Base-by-base conservation (phyloP, 2,797 vertebrate species). In the Malurus leucopterus region DNA sequence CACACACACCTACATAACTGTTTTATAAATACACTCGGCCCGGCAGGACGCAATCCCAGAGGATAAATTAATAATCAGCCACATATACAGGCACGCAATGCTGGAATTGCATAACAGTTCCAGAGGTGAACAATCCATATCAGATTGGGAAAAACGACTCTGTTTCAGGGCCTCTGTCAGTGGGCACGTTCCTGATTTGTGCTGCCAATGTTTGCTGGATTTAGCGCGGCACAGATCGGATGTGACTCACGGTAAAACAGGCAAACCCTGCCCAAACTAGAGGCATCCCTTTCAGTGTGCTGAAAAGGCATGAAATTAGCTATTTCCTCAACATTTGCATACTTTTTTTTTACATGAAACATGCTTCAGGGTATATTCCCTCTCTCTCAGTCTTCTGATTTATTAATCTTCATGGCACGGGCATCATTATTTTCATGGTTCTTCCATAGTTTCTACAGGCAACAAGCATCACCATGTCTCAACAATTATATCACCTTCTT, bases 41-140 rank as follows among this genome's bases (percentile, higher is more conserved):
- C 83, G 85, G 62, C 61, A 86, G 59, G 61, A 36, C 68, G 69
- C 80, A 91, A 91, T 90, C 86, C 76, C 69, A 38, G 65, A 73
- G 92, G 77, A 89, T 84, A 86, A 94, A 93, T 93, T 69, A 72
- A 70, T 94, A 94, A 89, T 88, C 89, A 92, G 36, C 32, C 50
- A 24, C 50, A 57, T 43, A 54, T 8, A 53, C 74, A 51, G 46
- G 71, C 36, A 64, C 0, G 2, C 55, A 83, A 75, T 15, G 24
- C 73, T 89, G 58, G 67, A 69, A 78, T 74, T 94, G 80, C 70
- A 11, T 69, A 86, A 92, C 57, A 75, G 72, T 20, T 86, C 71
- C 72, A 61, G 79, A 82, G 50, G 30, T 11, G 32, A 95, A 67
- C 44, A 78, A 51, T 64, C 38, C 32, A 3, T 26, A 44, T 34